Conservation (phyloP, 2,888 invertebrate genomes). For the Himalopsyche tibetana region DNA sequence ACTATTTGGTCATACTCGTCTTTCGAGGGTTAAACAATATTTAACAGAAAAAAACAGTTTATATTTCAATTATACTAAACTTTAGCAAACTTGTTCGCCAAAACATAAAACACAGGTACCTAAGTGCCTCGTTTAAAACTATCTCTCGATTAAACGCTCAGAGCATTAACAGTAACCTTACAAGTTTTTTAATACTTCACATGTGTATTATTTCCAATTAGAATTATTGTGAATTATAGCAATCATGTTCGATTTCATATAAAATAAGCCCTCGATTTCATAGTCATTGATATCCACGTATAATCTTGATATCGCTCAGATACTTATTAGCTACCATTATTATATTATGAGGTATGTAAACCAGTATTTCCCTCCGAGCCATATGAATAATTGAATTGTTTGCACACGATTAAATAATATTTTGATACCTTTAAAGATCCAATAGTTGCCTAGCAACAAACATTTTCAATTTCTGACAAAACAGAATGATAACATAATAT, state of each 20-base stretch:
- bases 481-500: too few species aligned
- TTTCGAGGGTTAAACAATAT: too few species aligned
- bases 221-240: slow-evolving; percentile 17
- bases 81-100: too few species aligned
- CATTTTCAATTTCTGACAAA: too few species aligned
- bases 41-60: too few species aligned
- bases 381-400: slow-evolving; percentile 32
- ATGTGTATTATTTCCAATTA: slow-evolving; percentile 10
- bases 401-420: neutral
- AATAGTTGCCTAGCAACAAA: too few species aligned
- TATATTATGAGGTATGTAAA: neutral
- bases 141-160: slow-evolving; percentile 10
- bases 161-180: slow-evolving; percentile 18
- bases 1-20: too few species aligned
- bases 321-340: slow-evolving; percentile 19
- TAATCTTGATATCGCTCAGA: slow-evolving; percentile 5
- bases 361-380: neutral
- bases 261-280: neutral
- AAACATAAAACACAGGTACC: too few species aligned
- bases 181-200: neutral
- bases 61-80: too few species aligned
- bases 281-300: neutral
- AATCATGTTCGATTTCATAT: slow-evolving; percentile 6
- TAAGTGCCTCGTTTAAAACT: too few species aligned
- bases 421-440: too few species aligned